phyloP scores from a whole-genome alignment of 2,113 vertebrate genomes.

The Sander lucioperca region DNA sequence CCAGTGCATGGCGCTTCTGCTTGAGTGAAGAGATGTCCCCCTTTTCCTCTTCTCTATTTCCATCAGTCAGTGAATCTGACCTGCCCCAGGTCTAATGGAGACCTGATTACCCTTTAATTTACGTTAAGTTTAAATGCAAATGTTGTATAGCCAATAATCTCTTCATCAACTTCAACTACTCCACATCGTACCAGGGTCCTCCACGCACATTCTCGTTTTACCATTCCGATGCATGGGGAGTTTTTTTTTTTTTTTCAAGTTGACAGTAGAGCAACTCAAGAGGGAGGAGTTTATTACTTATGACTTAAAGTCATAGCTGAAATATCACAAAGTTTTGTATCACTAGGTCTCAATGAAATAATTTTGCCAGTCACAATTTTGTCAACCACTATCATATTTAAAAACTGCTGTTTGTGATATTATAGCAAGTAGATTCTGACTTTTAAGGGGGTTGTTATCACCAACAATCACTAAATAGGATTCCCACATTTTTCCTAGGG shows the following conservation, averaged over 20 bases:
- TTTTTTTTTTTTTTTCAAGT: constrained; percentile 56
- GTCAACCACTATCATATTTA: not conserved
- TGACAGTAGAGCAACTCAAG: constrained; percentile 74
- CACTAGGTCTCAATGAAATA: constrained; percentile 17
- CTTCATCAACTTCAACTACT: constrained; percentile 53
- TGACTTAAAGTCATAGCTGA: constrained; percentile 78
- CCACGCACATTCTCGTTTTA: constrained; percentile 52
- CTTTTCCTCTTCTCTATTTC: constrained; percentile 67
- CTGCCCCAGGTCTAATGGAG: constrained; percentile 7
- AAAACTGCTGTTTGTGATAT: not conserved
- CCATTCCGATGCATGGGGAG: constrained; percentile 75
- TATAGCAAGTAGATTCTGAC: not conserved
- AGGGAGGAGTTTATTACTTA: constrained; percentile 75
- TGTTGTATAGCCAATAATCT: not conserved
- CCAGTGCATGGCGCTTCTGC: constrained; percentile 59
- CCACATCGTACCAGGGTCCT: constrained; percentile 47
- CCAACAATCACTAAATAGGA: not conserved
- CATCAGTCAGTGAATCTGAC: constrained; percentile 64
- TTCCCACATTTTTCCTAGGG: not conserved
- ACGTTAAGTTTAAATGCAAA: not conserved
- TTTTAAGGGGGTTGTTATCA: not conserved
- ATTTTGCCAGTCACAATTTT: not conserved
- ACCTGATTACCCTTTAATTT: not conserved
- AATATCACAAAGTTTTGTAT: constrained; percentile 42
- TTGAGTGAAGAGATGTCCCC: constrained; percentile 64